Base-by-base conservation (phyloP, 2,888 invertebrate species). In the Agrotis exclamationis region DNA sequence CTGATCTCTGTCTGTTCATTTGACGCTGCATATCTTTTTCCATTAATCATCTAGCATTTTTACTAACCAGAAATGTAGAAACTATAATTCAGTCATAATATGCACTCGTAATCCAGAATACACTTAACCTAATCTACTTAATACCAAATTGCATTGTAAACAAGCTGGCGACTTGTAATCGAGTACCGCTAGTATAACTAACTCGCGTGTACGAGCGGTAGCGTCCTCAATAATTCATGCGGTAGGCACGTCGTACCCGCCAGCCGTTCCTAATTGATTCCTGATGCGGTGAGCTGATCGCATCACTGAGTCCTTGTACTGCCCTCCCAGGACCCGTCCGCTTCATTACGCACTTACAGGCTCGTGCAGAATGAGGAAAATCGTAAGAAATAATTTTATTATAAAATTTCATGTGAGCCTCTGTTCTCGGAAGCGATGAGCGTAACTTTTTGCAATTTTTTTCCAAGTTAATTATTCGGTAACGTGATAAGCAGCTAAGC, bases 241-340 rank as follows among this genome's bases (percentile, higher is more conserved):
- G 93, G 93, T 93, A 94, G 94, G 92, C 94, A 92, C 94, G 93
- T 92, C 92, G 94, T 93, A 91, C 94, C 92, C 92, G 92, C 90
- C 93, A 92, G 94, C 93, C 94, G 94, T 92, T 92, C 94, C 93
- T 95, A 95, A 96, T 96, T 96, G 96, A 96, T 95, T 95, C 94
- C 95, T 96, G 96, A 95, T 94, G 94, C 93, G 93, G 93, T 91
- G 93, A 93, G 93, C 92, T 90, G 93, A 92, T 92, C 95, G 95
- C 95, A 94, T 95, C 95, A 94, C 94, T 94, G 95, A 90, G 93
- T 94, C 92, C 94, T 94, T 95, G 90, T 92, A 88, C 92, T 91
- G 91, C 93, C 92, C 93, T 93, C 92, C 84, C 90, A 92, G 91
- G 93, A 93, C 90, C 92, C 90, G 84, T 89, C 89, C 94, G 95